phyloP scores from a whole-genome alignment of 2,888 invertebrate species.

The Alloplasta piceator region DNA sequence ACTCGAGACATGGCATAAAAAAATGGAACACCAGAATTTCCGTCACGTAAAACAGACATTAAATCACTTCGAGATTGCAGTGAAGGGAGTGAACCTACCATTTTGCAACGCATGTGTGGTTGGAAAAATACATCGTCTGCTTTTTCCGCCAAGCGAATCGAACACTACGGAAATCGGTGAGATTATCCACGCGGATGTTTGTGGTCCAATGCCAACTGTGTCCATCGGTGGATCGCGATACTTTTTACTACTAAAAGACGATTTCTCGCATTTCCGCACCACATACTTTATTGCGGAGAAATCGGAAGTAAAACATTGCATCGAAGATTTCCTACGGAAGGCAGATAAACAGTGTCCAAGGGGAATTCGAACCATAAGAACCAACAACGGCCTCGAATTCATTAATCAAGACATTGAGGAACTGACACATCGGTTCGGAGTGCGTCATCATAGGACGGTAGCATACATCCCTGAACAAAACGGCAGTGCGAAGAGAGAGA shows the following conservation, averaged over 20 bases:
- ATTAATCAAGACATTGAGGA: slow-evolving; percentile 13
- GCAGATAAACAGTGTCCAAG: not conserved
- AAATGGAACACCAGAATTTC: slow-evolving; percentile 59
- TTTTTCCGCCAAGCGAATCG: not conserved
- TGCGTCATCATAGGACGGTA: slow-evolving; percentile 33
- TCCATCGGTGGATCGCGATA: slow-evolving; percentile 29
- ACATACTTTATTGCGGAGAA: slow-evolving; percentile 32
- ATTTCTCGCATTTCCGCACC: slow-evolving; percentile 20
- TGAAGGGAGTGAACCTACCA: not conserved
- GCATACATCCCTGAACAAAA: slow-evolving; percentile 59
- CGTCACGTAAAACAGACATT: slow-evolving; percentile 32
- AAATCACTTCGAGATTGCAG: not conserved
- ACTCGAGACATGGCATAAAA: slow-evolving; percentile 58
- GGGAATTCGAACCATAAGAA: slow-evolving; percentile 2
- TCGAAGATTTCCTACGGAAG: slow-evolving; percentile 5
- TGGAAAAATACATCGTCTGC: slow-evolving; percentile 4
- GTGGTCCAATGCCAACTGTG: slow-evolving; percentile 17
- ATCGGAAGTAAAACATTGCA: slow-evolving; percentile 20
- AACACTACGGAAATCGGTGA: not conserved
- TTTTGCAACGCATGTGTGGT: not conserved
- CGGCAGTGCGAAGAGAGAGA: slow-evolving; percentile 53
- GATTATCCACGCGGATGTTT: slow-evolving; percentile 6
- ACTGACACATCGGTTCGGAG: slow-evolving; percentile 3
- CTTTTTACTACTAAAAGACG: slow-evolving; percentile 35
- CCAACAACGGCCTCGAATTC: slow-evolving; percentile 38